Evolutionary conservation across 2,113 vertebrate genomes (phyloP).

Genomic region (Fulmarus glacialis): DNA sequence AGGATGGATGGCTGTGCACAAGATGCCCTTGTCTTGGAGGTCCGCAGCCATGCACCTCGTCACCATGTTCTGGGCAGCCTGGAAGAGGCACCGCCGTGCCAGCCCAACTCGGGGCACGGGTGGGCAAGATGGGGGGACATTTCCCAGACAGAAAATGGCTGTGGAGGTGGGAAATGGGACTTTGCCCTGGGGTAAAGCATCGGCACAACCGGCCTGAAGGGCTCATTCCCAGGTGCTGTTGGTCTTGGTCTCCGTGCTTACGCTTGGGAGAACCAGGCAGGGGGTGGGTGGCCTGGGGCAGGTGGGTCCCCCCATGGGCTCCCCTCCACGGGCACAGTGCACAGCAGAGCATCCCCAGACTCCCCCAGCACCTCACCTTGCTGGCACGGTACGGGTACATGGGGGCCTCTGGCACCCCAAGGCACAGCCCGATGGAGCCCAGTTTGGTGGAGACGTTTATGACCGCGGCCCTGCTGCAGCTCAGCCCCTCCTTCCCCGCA

Average conservation of each 20-base stretch:
- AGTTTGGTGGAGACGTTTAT: slow-evolving; percentile 45
- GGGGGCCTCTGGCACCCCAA: background rate
- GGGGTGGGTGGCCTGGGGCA: background rate
- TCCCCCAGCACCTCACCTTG: slow-evolving; percentile 12
- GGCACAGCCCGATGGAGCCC: slow-evolving; percentile 22
- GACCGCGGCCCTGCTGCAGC: background rate
- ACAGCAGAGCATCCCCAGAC: background rate
- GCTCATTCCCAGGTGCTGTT: background rate
- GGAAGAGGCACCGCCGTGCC: background rate
- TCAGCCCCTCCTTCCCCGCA: background rate
- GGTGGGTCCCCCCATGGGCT: background rate
- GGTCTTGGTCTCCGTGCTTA: accelerated
- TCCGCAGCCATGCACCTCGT: slow-evolving; percentile 43
- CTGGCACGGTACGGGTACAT: slow-evolving; percentile 43
- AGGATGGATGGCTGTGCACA: slow-evolving; percentile 60
- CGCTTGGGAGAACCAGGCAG: background rate
- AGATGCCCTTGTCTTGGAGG: slow-evolving; percentile 47
- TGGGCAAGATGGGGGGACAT: background rate
- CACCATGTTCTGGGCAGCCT: slow-evolving; percentile 72
- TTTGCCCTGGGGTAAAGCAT: background rate
- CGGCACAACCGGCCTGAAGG: background rate
- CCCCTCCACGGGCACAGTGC: accelerated
- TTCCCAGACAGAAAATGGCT: background rate
- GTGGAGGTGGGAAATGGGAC: background rate
- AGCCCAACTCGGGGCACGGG: accelerated